Base-by-base conservation (phyloP, 2,113 vertebrate species). In the Dromaius novaehollandiae region DNA sequence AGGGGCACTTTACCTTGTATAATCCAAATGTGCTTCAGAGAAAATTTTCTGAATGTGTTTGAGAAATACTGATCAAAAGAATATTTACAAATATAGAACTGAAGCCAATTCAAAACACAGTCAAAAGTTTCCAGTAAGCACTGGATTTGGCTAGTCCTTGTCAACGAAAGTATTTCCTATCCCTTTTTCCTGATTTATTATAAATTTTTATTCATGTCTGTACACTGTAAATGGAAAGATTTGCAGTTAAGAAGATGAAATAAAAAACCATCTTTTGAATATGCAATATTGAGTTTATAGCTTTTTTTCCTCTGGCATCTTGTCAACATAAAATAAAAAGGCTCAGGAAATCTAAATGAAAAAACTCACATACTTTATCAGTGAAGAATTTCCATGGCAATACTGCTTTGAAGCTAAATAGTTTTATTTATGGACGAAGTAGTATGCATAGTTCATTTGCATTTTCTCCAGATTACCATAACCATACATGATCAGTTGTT, bases 341-440 rank as follows among this genome's bases (percentile, higher is more conserved):
- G 38, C 75, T 86, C 61, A 70, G 90, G 68, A 96, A 96, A 91
- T 89, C 75, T 79, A 95, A 92, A 96, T 94, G 90, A 90, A 84
- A 93, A 55, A 50, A 51, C 74, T 90, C 90, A 66, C 50, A 79
- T 88, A 89, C 46, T 87, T 97, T 96, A 96, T 94, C 88, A 89
- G 84, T 38, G 71, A 92, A 96, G 82, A 96, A 97, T 95, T 97
- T 97, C 96, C 95, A 97, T 95, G 94, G 94, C 90, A 93, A 94
- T 97, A 81, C 13, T 89, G 92, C 96, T 97, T 97, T 97, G 96
- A 97, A 97, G 75, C 84, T 93, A 94, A 96, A 93, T 75, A 86
- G 74, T 61, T 93, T 96, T 96, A 96, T 96, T 96, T 96, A 95
- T 93, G 95, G 95, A 94, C 0, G 1, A 94, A 96, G 83, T 75